Evolutionary conservation across 2,113 vertebrate species (phyloP).

Genomic region (Pelodiscus sinensis): DNA sequence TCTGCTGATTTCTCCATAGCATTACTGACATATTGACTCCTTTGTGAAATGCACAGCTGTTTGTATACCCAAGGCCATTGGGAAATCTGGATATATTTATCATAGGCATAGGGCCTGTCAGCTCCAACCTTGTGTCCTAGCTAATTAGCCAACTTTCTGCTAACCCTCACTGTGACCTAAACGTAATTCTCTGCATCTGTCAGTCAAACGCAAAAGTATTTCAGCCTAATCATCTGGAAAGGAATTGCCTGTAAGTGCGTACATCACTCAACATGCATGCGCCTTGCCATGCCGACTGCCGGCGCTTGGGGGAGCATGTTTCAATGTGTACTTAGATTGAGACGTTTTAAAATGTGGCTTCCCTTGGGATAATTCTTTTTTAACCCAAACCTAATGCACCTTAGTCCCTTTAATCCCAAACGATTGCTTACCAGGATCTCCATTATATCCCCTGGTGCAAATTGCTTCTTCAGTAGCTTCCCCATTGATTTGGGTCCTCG

Average conservation of each 20-base stretch:
- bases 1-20: rapidly evolving
- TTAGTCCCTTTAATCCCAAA: slow-evolving; percentile 1
- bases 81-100: neutral
- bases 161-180: neutral
- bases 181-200: neutral
- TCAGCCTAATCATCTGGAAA: neutral
- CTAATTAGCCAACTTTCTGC: neutral
- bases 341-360: neutral
- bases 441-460: neutral
- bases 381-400: neutral
- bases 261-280: neutral
- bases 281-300: neutral
- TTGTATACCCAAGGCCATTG: neutral
- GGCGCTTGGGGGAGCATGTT: neutral
- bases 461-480: neutral
- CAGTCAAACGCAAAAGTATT: neutral
- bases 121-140: rapidly evolving
- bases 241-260: rapidly evolving
- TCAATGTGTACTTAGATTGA: neutral
- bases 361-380: neutral
- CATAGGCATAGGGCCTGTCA: neutral
- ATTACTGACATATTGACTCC: neutral
- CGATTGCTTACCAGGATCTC: neutral
- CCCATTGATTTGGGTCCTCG: neutral
- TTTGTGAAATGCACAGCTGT: neutral